Percentiles rank a stretch among this genome's conserved stretches.
These are phyloP conservation scores for Spodoptera exigua DNA, from an alignment of 2,888 invertebrate genomes.

Conservation along the genomic window DNA sequence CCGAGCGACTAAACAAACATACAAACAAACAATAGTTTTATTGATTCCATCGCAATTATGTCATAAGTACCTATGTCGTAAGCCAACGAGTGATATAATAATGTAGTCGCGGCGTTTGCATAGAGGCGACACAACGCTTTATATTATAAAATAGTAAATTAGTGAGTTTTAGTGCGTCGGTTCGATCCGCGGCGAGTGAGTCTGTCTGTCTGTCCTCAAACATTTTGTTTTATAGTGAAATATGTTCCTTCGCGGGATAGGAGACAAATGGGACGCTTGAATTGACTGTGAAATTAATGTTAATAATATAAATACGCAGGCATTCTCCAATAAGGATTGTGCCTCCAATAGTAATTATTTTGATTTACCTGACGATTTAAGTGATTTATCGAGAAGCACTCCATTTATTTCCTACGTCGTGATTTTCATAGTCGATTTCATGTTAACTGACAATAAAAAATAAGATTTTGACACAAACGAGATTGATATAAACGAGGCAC, in stretches of 20 bases:
- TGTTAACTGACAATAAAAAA: slow-evolving; percentile 55
- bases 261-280: slow-evolving; percentile 23
- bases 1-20: slow-evolving; percentile 64
- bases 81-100: slow-evolving; percentile 75
- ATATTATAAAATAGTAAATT: slow-evolving; percentile 52
- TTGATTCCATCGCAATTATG: slow-evolving; percentile 79
- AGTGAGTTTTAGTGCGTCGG: slow-evolving; percentile 53
- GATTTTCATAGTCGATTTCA: slow-evolving; percentile 42
- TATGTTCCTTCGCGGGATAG: slow-evolving; percentile 43
- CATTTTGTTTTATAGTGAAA: slow-evolving; percentile 50
- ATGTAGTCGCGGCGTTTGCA: slow-evolving; percentile 73
- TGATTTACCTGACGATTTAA: slow-evolving; percentile 7
- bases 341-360: slow-evolving; percentile 3
- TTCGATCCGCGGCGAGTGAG: slow-evolving; percentile 48
- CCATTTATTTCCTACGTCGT: slow-evolving; percentile 39
- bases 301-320: background rate
- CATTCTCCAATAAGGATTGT: too few relatives aligned
- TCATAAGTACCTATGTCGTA: slow-evolving; percentile 80
- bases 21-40: slow-evolving; percentile 85
- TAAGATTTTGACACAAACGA: slow-evolving; percentile 31
- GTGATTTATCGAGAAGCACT: slow-evolving; percentile 11
- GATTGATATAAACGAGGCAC: slow-evolving; percentile 25
- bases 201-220: slow-evolving; percentile 51
- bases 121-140: slow-evolving; percentile 63
- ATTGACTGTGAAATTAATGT: slow-evolving; percentile 1